Conservation (phyloP, 2,113 vertebrate genomes). For the Apeltes quadracus region DNA sequence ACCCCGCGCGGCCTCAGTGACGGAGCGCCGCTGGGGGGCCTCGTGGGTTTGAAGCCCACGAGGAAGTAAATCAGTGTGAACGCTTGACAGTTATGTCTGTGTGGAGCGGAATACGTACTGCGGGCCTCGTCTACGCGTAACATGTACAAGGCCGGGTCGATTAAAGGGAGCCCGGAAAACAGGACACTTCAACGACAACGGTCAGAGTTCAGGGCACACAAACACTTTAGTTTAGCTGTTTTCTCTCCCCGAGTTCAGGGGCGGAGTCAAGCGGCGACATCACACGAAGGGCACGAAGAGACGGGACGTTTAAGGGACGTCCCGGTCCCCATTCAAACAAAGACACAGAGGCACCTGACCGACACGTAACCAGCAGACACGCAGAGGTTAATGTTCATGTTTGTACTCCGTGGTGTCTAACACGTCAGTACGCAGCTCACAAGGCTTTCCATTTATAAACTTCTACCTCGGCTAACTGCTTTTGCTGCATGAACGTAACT, state of each 20-base stretch:
- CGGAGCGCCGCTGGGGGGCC: neutral
- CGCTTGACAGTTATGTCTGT: conserved; percentile 26
- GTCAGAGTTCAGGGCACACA: conserved; percentile 46
- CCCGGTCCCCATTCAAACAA: neutral
- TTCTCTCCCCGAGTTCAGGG: conserved; percentile 48
- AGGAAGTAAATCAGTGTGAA: conserved; percentile 41
- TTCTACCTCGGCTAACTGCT: neutral
- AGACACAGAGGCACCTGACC: neutral
- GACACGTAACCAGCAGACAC: neutral
- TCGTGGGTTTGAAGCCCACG: conserved; percentile 4
- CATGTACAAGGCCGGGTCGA: conserved; percentile 35
- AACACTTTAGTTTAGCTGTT: conserved; percentile 30
- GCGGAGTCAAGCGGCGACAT: conserved; percentile 7
- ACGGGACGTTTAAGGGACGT: neutral
- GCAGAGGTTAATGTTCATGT: conserved; percentile 7
- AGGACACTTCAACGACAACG: conserved; percentile 30
- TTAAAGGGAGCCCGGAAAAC: conserved; percentile 42
- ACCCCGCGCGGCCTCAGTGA: conserved; percentile 19
- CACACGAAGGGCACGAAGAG: neutral
- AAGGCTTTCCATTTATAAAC: neutral
- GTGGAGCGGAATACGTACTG: neutral
- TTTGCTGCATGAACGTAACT: neutral
- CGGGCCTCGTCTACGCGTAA: too few species aligned
- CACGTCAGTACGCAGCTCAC: too few species aligned
- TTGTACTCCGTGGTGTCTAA: neutral